These are phyloP conservation scores for Yponomeuta cagnagella DNA, from an alignment of 2,888 invertebrate genomes.

Conservation along the genomic window DNA sequence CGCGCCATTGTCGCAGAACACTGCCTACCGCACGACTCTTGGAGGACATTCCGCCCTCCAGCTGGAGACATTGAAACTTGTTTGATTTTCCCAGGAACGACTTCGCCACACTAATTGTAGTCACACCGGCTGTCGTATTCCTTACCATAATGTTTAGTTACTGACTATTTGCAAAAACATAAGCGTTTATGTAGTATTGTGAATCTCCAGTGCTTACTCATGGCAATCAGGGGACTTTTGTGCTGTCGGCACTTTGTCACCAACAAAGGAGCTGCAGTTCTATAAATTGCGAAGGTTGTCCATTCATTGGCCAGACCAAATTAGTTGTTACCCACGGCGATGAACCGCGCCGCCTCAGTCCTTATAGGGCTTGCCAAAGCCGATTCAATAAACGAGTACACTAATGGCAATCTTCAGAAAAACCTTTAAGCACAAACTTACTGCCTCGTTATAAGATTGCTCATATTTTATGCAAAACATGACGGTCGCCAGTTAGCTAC, in stretches of 20 bases:
- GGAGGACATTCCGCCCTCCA: neutral
- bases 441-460: conserved; percentile 5
- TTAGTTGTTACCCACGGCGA: conserved; percentile 16
- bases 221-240: conserved; percentile 46
- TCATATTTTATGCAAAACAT: conserved; percentile 3
- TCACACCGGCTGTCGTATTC: conserved; percentile 39
- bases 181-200: conserved; percentile 66
- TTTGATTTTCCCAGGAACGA: conserved; percentile 34
- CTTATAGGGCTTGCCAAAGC: conserved; percentile 8
- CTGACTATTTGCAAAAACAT: conserved; percentile 40
- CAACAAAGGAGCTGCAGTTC: conserved; percentile 15
- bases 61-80: neutral
- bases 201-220: conserved; percentile 39
- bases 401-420: conserved; percentile 8
- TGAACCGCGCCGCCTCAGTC: conserved; percentile 3
- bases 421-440: conserved; percentile 10
- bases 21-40: neutral
- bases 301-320: conserved; percentile 14
- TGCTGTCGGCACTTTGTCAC: conserved; percentile 32
- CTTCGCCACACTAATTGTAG: conserved; percentile 47
- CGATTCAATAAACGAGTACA: conserved; percentile 11
- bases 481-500: neutral
- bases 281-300: conserved; percentile 15
- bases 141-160: conserved; percentile 44
- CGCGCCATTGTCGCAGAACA: neutral